phyloP scores from a whole-genome alignment of 2,888 invertebrate species.

The Tromatobia lineatoria region DNA sequence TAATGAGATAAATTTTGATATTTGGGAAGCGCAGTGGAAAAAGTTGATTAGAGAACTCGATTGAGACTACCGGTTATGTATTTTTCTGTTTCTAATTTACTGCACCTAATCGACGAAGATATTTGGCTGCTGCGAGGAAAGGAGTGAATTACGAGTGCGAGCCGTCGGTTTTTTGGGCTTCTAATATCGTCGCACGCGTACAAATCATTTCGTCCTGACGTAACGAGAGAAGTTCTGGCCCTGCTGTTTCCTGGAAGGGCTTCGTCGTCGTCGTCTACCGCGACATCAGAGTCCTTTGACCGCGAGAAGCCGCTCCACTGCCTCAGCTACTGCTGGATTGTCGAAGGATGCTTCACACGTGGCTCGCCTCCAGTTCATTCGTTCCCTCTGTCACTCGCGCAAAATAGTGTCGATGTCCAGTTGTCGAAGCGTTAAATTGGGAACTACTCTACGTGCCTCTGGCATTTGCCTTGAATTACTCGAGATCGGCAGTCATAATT shows the following conservation, averaged over 20 bases:
- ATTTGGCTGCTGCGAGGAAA: slow-evolving; percentile 45
- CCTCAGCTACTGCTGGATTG: slow-evolving; percentile 28
- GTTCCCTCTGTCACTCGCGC: slow-evolving; percentile 27
- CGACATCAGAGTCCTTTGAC: slow-evolving; percentile 65
- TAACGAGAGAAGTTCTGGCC: slow-evolving; percentile 39
- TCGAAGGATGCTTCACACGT: slow-evolving; percentile 66
- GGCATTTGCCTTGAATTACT: background rate
- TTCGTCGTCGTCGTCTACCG: slow-evolving; percentile 46
- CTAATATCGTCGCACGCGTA: slow-evolving; percentile 53
- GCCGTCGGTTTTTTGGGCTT: slow-evolving; percentile 25
- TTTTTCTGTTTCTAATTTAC: background rate
- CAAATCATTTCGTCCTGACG: slow-evolving; percentile 61
- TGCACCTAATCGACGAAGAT: slow-evolving; percentile 5
- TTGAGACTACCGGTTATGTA: background rate
- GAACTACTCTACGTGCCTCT: slow-evolving; percentile 19
- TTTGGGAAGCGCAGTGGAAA: background rate
- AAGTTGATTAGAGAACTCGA: background rate
- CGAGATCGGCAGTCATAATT: slow-evolving; percentile 35
- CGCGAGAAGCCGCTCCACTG: slow-evolving; percentile 51
- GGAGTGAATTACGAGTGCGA: slow-evolving; percentile 51
- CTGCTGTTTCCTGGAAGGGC: slow-evolving; percentile 63
- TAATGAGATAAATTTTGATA: background rate
- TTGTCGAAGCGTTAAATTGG: slow-evolving; percentile 66
- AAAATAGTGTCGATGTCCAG: slow-evolving; percentile 51
- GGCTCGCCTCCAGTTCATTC: slow-evolving; percentile 51